Conservation (phyloP, 1,140 invertebrate species). For the Sycobia sp. region DNA sequence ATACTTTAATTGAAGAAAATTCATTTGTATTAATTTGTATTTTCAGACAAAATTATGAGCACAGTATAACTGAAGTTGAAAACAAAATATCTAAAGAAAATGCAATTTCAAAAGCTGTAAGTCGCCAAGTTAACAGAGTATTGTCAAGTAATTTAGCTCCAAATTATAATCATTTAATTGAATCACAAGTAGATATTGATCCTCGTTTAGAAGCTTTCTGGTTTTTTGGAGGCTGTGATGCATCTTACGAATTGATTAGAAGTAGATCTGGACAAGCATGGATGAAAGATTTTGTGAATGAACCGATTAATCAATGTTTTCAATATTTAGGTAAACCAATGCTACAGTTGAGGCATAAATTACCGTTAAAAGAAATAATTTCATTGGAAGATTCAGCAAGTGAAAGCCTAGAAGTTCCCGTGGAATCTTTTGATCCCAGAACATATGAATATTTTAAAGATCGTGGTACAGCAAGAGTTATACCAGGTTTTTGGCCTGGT, state of each 20-base stretch:
- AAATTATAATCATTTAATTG: constrained; percentile 67
- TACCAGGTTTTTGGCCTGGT: constrained; percentile 83
- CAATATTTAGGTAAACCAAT: constrained; percentile 72
- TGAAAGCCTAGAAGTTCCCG: constrained; percentile 62
- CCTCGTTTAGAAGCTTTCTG: constrained; percentile 81
- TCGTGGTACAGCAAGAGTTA: constrained; percentile 69
- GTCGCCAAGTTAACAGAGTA: constrained; percentile 73
- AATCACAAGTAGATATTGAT: constrained; percentile 72
- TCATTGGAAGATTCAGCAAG: constrained; percentile 65
- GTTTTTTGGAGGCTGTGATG: constrained; percentile 72
- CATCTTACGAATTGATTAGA: constrained; percentile 57
- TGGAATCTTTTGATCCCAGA: constrained; percentile 65
- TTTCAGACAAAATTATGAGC: constrained; percentile 43
- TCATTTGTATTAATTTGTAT: too few relatives aligned
- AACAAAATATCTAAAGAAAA: constrained; percentile 40
- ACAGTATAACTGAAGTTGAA: constrained; percentile 51
- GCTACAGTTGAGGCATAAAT: constrained; percentile 67
- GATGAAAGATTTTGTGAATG: constrained; percentile 49
- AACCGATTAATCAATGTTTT: constrained; percentile 67
- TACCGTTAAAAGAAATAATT: constrained; percentile 70
- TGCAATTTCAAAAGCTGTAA: constrained; percentile 60
- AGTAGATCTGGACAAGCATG: constrained; percentile 46
- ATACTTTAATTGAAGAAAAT: too few relatives aligned
- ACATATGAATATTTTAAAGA: constrained; percentile 62
- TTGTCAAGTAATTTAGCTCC: constrained; percentile 65